Evolutionary conservation across 2,113 vertebrate species (phyloP), one percentile per base, ranked within the genome.

Genomic region (Phasianus colchicus): DNA sequence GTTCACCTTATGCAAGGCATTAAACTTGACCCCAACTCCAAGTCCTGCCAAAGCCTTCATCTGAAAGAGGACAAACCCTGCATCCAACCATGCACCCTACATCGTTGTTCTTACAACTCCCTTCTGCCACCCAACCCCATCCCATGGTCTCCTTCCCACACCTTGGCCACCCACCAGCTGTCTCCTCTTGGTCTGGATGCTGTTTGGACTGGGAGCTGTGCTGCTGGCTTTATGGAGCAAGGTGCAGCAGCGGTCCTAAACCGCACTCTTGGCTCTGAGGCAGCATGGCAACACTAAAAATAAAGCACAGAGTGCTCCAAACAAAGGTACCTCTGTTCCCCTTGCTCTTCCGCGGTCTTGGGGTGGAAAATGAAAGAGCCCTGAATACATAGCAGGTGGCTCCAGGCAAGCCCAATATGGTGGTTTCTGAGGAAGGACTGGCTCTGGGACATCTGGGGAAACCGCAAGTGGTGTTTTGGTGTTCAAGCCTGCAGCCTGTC

Each of bases 381-480:
- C 47, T 40, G 87, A 83, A 43, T 1, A 42, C 1, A 16, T 11
- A 87, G 64, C 93, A 95, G 85, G 76, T 86, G 96, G 82, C 82
- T 83, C 67, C 79, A 83, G 58, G 60, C 48, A 0, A 85, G 89
- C 67, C 27, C 89, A 88, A 60, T 65, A 60, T 67, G 93, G 36
- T 83, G 88, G 72, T 88, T 97, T 95, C 93, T 92, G 96, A 36
- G 85, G 93, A 95, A 94, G 93, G 69, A 83, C 79, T 36, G 1
- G 10, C 61, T 55, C 69, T 88, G 58, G 90, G 91, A 82, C 96
- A 94, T 30, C 81, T 94, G 90, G 66, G 73, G 63, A 88, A 95
- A 88, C 87, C 84, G 15, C 91, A 10, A 61, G 85, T 1, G 63
- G 70, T 86, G 93, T 60, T 93, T 72, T 80, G 85, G 61, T 11